phyloP scores from a whole-genome alignment of 2,113 vertebrate genomes.

The Oxygymnocypris stewartii region DNA sequence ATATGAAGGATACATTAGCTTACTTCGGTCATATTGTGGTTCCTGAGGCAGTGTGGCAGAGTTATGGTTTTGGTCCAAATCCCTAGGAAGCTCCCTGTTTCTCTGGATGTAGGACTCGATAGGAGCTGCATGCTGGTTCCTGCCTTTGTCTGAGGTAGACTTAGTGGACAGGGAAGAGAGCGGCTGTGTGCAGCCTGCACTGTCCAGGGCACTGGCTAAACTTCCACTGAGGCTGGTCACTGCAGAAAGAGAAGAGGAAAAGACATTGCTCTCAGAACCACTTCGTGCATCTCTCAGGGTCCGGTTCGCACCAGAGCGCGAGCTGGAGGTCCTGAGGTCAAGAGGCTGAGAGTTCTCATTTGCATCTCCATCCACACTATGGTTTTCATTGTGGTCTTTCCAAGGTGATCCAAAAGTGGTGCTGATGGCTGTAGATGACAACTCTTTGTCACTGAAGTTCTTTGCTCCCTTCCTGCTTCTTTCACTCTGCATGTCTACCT shows the following conservation, averaged over 20 bases:
- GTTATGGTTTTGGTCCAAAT: conserved; percentile 67
- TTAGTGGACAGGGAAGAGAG: conserved; percentile 57
- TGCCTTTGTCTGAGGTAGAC: conserved; percentile 61
- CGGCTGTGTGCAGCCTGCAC: conserved; percentile 50
- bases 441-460: conserved; percentile 40
- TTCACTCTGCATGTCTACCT: conserved; percentile 51
- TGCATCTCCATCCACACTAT: conserved; percentile 58
- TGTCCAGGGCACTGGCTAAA: conserved; percentile 71
- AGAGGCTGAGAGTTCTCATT: conserved; percentile 61
- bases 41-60: conserved; percentile 60
- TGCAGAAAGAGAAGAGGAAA: conserved; percentile 70
- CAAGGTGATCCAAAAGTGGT: conserved; percentile 54
- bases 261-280: conserved; percentile 74
- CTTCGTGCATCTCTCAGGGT: conserved; percentile 71
- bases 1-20: conserved; percentile 45
- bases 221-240: conserved; percentile 68
- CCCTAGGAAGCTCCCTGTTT: conserved; percentile 57
- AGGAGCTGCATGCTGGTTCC: conserved; percentile 41
- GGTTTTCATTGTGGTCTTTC: conserved; percentile 68
- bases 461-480: conserved; percentile 67
- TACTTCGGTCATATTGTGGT: conserved; percentile 35
- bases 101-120: conserved; percentile 34
- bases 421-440: conserved; percentile 58
- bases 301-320: conserved; percentile 53
- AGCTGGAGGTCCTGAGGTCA: conserved; percentile 66